Percentiles rank a stretch among this genome's conserved stretches.
Evolutionary conservation across 2,888 invertebrate species (phyloP).

Genomic region (Drosophila flavopinicola): DNA sequence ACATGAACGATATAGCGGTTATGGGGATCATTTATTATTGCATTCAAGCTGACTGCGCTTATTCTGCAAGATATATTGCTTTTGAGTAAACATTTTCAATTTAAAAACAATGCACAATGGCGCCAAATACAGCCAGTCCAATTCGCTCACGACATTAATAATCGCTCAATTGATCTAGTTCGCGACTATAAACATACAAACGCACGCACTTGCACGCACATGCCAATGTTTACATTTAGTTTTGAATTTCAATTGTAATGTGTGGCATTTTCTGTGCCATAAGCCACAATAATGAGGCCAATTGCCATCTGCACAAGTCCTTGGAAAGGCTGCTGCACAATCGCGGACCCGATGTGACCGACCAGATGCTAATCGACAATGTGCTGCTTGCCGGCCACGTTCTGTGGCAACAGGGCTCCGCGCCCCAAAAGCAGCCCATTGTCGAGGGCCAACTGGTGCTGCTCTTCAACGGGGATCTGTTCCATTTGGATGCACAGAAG

Average conservation of each 20-base stretch:
- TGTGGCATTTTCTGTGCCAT: constrained; percentile 65
- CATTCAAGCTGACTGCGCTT: no score
- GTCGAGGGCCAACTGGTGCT: constrained; percentile 87
- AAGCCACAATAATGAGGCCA: constrained; percentile 7
- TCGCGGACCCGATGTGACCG: constrained; percentile 57
- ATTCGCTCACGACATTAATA: neutral
- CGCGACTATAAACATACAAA: no score
- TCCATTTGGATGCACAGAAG: constrained; percentile 84
- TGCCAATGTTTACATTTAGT: constrained; percentile 23
- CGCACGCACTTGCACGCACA: no score
- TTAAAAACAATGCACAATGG: neutral
- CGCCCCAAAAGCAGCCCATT: constrained; percentile 88
- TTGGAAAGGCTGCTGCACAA: constrained; percentile 42
- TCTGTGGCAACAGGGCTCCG: constrained; percentile 93
- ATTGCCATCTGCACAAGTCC: constrained; percentile 15
- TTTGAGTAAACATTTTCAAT: no score
- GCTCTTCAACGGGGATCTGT: constrained; percentile 96
- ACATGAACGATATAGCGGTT: no score
- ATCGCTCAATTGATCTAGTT: constrained; percentile 15
- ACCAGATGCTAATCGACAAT: constrained; percentile 23
- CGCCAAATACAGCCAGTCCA: neutral
- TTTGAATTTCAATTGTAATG: constrained; percentile 35
- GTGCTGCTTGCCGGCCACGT: constrained; percentile 86
- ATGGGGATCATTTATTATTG: no score
- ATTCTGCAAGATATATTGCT: no score